phyloP scores from a whole-genome alignment of 2,113 vertebrate species.

The Axis porcinus region DNA sequence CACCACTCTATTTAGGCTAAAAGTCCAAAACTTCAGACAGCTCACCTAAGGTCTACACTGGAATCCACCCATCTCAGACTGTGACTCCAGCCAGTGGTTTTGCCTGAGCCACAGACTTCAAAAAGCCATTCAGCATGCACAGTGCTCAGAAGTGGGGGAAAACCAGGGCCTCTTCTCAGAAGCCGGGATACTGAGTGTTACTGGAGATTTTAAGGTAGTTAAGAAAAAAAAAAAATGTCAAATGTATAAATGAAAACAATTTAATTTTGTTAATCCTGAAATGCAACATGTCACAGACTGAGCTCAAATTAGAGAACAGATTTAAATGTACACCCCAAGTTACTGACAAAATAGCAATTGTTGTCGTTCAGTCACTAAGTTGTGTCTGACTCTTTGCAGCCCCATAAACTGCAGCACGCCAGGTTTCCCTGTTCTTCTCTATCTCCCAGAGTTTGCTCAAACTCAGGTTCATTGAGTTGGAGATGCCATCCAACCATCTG shows the following conservation, averaged over 20 bases:
- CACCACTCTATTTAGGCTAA: background rate
- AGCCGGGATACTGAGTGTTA: constrained; percentile 69
- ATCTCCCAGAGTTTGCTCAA: background rate
- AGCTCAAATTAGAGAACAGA: background rate
- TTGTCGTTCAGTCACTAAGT: fast-evolving
- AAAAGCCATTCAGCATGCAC: background rate
- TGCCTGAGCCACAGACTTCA: background rate
- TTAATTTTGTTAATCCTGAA: background rate
- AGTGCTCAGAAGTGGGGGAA: background rate
- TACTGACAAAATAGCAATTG: background rate
- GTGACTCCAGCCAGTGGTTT: background rate
- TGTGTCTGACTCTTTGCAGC: background rate
- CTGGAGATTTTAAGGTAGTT: constrained; percentile 81
- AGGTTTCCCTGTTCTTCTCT: background rate
- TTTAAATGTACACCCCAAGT: background rate
- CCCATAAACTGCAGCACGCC: fast-evolving
- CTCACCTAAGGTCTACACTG: background rate
- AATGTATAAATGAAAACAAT: background rate
- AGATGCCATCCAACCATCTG: background rate
- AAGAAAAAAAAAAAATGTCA: background rate
- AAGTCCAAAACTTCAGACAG: background rate
- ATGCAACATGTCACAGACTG: background rate
- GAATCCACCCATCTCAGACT: background rate
- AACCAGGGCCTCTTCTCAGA: background rate
- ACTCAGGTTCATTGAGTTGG: background rate